These are phyloP conservation scores for Pica pica DNA, from an alignment of 2,113 vertebrate genomes.

Conservation along the genomic window DNA sequence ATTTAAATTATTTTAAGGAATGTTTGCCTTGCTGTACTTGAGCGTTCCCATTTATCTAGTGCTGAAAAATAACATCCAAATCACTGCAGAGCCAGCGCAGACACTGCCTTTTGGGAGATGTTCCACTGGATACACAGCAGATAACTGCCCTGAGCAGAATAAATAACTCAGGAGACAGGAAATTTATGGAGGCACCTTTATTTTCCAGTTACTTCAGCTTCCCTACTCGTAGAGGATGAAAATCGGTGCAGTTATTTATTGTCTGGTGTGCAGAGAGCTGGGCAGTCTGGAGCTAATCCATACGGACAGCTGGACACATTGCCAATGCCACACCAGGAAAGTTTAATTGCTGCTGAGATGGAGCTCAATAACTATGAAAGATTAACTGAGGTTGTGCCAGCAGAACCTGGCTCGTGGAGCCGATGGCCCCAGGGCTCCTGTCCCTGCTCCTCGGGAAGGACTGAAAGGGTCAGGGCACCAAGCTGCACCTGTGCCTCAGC, in stretches of 20 bases:
- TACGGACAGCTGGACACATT: not conserved
- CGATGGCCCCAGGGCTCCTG: not conserved
- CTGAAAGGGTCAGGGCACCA: not conserved
- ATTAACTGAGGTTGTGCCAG: not conserved
- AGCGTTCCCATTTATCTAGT: not conserved
- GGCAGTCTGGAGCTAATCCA: not conserved
- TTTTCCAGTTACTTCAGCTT: not conserved
- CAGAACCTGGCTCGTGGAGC: accelerated
- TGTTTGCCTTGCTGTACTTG: not conserved
- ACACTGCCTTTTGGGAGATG: not conserved
- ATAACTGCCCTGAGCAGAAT: not conserved
- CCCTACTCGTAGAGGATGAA: not conserved
- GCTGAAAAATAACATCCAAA: not conserved
- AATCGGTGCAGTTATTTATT: not conserved
- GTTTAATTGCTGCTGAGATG: not conserved
- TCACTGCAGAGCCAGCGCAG: not conserved
- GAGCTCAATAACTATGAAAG: not conserved
- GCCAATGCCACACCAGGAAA: not conserved
- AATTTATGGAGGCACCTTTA: not conserved
- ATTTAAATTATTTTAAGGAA: not conserved
- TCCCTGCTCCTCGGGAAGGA: not conserved
- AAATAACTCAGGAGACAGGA: not conserved
- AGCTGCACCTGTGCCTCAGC: not conserved
- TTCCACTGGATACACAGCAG: not conserved
- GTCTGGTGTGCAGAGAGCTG: not conserved